A percentile compares a stretch with the other conserved stretches of the same genome.
Conservation (phyloP, 2,888 invertebrate species). For the Hydraecia micacea region DNA sequence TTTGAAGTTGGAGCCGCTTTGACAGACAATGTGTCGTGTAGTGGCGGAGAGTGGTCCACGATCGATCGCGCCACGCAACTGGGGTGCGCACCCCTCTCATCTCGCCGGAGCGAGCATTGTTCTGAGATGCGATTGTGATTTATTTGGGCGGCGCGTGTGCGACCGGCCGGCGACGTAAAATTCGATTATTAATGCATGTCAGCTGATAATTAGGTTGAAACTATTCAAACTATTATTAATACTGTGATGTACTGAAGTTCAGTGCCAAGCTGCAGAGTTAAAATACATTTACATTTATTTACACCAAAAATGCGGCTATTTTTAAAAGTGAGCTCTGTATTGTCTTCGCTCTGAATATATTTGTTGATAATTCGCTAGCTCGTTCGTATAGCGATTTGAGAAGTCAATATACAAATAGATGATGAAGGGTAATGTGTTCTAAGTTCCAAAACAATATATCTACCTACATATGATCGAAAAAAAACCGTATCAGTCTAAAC, state of each 20-base stretch:
- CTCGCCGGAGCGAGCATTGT: slow-evolving; percentile 80
- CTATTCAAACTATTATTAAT: slow-evolving; percentile 53
- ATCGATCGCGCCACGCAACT: slow-evolving; percentile 89
- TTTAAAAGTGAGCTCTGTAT: background rate
- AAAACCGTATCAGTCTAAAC: slow-evolving; percentile 21
- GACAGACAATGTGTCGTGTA: slow-evolving; percentile 82
- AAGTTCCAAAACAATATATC: slow-evolving; percentile 1
- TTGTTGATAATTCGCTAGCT: background rate
- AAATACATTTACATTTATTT: slow-evolving; percentile 7
- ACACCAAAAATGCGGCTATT: background rate
- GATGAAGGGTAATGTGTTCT: slow-evolving; percentile 1
- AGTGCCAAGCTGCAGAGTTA: slow-evolving; percentile 24
- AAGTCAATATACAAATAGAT: slow-evolving; percentile 27
- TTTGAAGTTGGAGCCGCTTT: slow-evolving; percentile 77
- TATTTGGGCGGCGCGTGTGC: slow-evolving; percentile 77
- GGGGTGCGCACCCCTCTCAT: slow-evolving; percentile 90
- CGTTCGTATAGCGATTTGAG: background rate
- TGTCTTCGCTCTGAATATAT: background rate
- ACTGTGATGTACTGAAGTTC: slow-evolving; percentile 35
- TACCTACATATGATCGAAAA: background rate
- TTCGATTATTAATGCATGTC: slow-evolving; percentile 71
- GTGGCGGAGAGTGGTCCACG: slow-evolving; percentile 83
- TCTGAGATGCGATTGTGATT: slow-evolving; percentile 86
- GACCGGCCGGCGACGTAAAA: slow-evolving; percentile 71
- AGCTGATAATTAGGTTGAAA: slow-evolving; percentile 69